phyloP scores from a whole-genome alignment of 2,888 invertebrate genomes.

The Diachrysia chrysitis region DNA sequence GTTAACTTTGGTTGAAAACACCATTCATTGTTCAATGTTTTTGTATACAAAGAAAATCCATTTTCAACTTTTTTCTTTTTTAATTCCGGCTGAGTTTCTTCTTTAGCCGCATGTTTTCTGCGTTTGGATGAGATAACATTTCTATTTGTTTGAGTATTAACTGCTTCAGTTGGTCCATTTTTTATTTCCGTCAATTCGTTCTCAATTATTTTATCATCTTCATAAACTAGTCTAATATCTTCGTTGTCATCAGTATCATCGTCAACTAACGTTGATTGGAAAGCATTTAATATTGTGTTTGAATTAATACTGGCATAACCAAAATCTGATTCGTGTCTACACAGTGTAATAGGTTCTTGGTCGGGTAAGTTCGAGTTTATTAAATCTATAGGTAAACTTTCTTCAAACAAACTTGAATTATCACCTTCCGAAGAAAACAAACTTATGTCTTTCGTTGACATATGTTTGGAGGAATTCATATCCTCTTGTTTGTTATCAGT shows the following conservation, averaged over 20 bases:
- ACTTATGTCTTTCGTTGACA: slow-evolving; percentile 76
- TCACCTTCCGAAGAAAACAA: slow-evolving; percentile 84
- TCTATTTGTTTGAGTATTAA: slow-evolving; percentile 67
- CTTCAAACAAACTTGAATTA: slow-evolving; percentile 89
- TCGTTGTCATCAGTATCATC: slow-evolving; percentile 69
- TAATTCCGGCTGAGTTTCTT: slow-evolving; percentile 54
- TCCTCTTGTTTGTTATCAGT: slow-evolving; percentile 43
- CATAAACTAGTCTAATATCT: slow-evolving; percentile 81
- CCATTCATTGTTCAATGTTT: slow-evolving; percentile 11
- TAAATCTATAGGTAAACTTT: slow-evolving; percentile 88
- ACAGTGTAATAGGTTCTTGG: slow-evolving; percentile 62
- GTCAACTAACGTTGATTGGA: slow-evolving; percentile 72
- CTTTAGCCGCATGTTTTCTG: slow-evolving; percentile 39
- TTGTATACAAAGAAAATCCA: slow-evolving; percentile 12
- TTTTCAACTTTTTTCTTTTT: slow-evolving; percentile 68
- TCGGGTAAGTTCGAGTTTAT: slow-evolving; percentile 85
- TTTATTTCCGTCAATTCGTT: slow-evolving; percentile 45
- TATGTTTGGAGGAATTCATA: slow-evolving; percentile 56
- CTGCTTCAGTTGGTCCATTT: slow-evolving; percentile 64
- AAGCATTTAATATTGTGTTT: slow-evolving; percentile 74
- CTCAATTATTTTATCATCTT: slow-evolving; percentile 66
- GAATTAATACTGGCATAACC: slow-evolving; percentile 68
- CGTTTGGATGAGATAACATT: slow-evolving; percentile 74
- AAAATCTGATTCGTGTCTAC: slow-evolving; percentile 50
- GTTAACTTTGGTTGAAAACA: slow-evolving; percentile 48